These are phyloP conservation scores for Apostichopus japonicus DNA, from an alignment of 35 echinoderm and acorn worm genomes.

Conservation along the genomic window DNA sequence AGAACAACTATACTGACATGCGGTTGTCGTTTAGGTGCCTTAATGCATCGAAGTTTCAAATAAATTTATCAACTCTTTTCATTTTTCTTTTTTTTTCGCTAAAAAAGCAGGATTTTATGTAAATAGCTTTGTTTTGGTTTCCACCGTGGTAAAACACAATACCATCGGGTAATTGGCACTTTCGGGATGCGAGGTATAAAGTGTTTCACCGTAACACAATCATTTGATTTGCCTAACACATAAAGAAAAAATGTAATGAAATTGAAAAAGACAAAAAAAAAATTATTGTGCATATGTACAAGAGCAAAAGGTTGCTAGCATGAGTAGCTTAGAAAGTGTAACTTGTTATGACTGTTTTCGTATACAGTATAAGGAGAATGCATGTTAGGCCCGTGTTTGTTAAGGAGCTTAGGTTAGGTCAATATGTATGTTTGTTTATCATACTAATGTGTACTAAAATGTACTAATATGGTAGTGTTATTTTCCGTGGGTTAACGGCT, in stretches of 20 bases:
- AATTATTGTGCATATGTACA: not conserved
- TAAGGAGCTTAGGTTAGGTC: too few species aligned
- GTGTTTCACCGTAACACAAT: constrained; percentile 27
- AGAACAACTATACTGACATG: constrained; percentile 11
- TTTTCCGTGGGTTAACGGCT: too few species aligned
- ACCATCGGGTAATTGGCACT: constrained; percentile 15
- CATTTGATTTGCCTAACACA: constrained; percentile 21
- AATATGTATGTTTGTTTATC: not conserved
- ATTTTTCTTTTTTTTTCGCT: constrained; percentile 30
- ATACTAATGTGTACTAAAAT: not conserved
- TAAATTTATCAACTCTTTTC: constrained; percentile 52
- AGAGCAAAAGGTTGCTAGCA: not conserved
- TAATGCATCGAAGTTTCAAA: constrained; percentile 63
- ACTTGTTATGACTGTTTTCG: too few species aligned
- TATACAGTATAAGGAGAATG: too few species aligned
- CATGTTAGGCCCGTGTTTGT: too few species aligned
- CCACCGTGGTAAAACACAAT: constrained; percentile 39
- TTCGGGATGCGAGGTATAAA: constrained; percentile 10
- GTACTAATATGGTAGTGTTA: too few species aligned
- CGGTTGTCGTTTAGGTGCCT: constrained; percentile 48
- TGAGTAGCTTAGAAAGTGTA: not conserved
- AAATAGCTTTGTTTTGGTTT: constrained; percentile 59
- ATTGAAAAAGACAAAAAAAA: not conserved
- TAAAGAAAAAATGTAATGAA: not conserved
- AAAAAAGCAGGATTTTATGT: constrained; percentile 61